Percentiles rank a stretch among this genome's conserved stretches.
Evolutionary conservation across 2,888 invertebrate species (phyloP).

Genomic region (Cepaea hortensis): DNA sequence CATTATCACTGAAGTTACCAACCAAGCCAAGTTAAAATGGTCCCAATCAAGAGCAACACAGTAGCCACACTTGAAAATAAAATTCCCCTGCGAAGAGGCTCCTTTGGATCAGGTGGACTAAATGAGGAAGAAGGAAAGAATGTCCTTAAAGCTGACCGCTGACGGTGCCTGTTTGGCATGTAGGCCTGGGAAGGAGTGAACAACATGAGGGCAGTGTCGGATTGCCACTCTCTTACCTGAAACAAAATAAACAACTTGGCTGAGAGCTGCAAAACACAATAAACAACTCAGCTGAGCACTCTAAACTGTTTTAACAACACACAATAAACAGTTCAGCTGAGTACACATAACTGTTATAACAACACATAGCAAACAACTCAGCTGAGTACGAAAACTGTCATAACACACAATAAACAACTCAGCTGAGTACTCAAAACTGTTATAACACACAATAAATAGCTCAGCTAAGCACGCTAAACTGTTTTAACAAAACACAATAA

Average conservation of each 20-base stretch:
- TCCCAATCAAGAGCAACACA: constrained; percentile 56
- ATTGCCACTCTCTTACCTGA: background rate
- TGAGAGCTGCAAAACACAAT: too few relatives aligned
- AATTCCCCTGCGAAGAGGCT: constrained; percentile 56
- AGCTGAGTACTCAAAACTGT: too few relatives aligned
- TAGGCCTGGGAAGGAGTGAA: constrained; percentile 58
- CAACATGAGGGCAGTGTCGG: constrained; percentile 46
- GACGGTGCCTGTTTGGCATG: constrained; percentile 51
- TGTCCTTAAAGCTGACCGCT: constrained; percentile 54
- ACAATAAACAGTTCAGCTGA: too few relatives aligned
- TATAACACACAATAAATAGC: too few relatives aligned
- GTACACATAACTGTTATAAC: too few relatives aligned
- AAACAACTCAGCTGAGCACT: too few relatives aligned
- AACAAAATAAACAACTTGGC: background rate
- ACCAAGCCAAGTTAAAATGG: constrained; percentile 61
- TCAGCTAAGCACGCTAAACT: too few relatives aligned
- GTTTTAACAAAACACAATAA: too few relatives aligned
- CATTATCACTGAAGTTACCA: background rate
- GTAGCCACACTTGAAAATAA: constrained; percentile 57
- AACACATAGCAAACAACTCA: too few relatives aligned
- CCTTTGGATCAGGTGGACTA: constrained; percentile 54
- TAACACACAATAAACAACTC: too few relatives aligned
- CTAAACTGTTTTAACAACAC: too few relatives aligned
- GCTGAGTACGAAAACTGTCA: too few relatives aligned
- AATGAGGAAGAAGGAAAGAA: constrained; percentile 58